A percentile compares a stretch with the other conserved stretches of the same genome.
These are phyloP conservation scores for Atta texana DNA, from an alignment of 1,140 invertebrate species.

Conservation along the genomic window DNA sequence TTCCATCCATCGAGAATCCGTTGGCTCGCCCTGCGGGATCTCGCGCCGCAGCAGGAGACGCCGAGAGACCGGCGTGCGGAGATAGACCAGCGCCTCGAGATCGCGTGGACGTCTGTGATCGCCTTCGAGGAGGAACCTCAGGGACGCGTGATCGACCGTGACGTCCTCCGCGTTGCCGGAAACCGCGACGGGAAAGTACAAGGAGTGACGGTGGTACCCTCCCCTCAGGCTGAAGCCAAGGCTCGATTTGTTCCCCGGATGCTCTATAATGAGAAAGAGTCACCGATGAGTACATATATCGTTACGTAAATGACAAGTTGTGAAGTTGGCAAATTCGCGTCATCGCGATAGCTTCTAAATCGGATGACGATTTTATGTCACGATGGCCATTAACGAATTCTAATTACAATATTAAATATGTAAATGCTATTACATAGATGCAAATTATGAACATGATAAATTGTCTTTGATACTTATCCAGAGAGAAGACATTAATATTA, in stretches of 20 bases:
- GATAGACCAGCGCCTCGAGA: conserved; percentile 66
- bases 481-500: conserved; percentile 13
- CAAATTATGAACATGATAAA: conserved; percentile 14
- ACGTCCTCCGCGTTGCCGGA: conserved; percentile 58
- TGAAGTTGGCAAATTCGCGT: conserved; percentile 32
- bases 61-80: conserved; percentile 34
- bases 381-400: conserved; percentile 6
- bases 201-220: conserved; percentile 56
- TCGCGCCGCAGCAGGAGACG: conserved; percentile 36
- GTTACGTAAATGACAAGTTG: conserved; percentile 51
- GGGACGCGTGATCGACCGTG: conserved; percentile 76
- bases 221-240: conserved; percentile 24
- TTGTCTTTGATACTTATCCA: conserved; percentile 27
- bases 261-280: conserved; percentile 78
- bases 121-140: conserved; percentile 74
- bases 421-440: not conserved
- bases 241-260: conserved; percentile 75
- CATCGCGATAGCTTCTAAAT: not conserved
- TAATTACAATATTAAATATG: not conserved
- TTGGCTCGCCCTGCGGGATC: conserved; percentile 22
- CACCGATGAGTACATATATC: not conserved
- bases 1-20: conserved; percentile 85
- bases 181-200: conserved; percentile 79
- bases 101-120: conserved; percentile 33
- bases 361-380: not conserved